Evolutionary conservation across 2,888 invertebrate genomes (phyloP), one percentile per base, ranked within the genome.

Genomic region (Cephus nigrinus): DNA sequence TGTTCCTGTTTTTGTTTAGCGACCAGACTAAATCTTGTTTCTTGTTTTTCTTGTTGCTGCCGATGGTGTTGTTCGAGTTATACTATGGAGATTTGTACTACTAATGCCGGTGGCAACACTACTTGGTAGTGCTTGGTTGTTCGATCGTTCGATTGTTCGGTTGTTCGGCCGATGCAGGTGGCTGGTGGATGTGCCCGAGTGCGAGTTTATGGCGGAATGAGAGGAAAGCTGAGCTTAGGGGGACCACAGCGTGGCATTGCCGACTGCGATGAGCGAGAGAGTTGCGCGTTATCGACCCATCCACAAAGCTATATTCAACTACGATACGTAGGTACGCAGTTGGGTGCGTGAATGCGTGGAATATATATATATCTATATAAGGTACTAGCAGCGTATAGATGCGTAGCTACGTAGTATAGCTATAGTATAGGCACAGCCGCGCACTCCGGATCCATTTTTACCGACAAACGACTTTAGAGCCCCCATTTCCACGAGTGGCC

Each of bases 261-360:
- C 85, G 86, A 85, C 86, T 86, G 85, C 87, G 86, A 87, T 86
- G 88, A 87, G 84, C 84, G 87, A 85, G 87, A 88, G 88, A 88
- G 87, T 86, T 88, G 86, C 87, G 90, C 90, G 88, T 90, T 90
- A 90, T 90, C 90, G 90, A 90, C 90, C 90, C 89, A 88, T 88
- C 86, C 87, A 82, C 84, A 82, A 84, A 80, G 86, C 86, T 88
- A 83, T 85, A 87, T 87, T 86, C 84, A 82, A 85, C 84, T 80
- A 76, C 71, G 71, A 31, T 31, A 71, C 15, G 33, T 23, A 12
- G 31, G 32, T 71, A 71, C 71, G 71, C 31, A 55, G 55, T 55
- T 55, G 55, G 55, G 71, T 33, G 71, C 71, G 71, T 71, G 71
- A 31, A 30, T 33, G 31, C 71, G 31, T 33, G 71, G 31, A 1